These are phyloP conservation scores for Onthophagus taurus DNA, from an alignment of 1,140 invertebrate species.

Conservation along the genomic window DNA sequence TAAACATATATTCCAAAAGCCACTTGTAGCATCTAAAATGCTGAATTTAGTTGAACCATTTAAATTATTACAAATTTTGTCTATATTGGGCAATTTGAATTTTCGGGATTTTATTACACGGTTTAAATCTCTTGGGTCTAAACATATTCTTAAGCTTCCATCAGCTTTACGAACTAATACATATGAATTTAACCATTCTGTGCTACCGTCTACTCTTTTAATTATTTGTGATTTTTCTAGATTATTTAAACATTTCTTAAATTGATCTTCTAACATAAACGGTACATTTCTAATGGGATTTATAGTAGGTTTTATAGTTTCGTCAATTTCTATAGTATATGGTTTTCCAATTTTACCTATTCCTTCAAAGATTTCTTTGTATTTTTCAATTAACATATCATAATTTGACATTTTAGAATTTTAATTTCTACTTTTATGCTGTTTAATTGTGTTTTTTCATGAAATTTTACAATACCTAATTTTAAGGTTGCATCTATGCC, in stretches of 20 bases:
- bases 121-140: conserved; percentile 36
- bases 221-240: conserved; percentile 25
- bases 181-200: conserved; percentile 37
- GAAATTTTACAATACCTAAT: no score
- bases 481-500: no score
- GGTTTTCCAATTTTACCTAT: neutral
- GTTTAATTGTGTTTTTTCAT: no score
- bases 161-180: conserved; percentile 35
- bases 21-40: conserved; percentile 8
- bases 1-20: conserved; percentile 22
- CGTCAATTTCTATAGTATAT: neutral
- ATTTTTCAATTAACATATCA: neutral
- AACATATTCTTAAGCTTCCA: conserved; percentile 32
- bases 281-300: conserved; percentile 22
- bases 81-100: conserved; percentile 1
- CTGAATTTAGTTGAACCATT: conserved; percentile 9
- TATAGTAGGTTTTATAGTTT: conserved; percentile 12
- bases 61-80: conserved; percentile 6
- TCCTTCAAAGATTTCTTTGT: conserved; percentile 1
- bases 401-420: no score
- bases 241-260: conserved; percentile 27
- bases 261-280: conserved; percentile 19
- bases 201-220: conserved; percentile 25
- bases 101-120: conserved; percentile 9
- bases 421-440: no score